Conservation (phyloP, 2,113 vertebrate genomes). For the Macroglossus sobrinus region DNA sequence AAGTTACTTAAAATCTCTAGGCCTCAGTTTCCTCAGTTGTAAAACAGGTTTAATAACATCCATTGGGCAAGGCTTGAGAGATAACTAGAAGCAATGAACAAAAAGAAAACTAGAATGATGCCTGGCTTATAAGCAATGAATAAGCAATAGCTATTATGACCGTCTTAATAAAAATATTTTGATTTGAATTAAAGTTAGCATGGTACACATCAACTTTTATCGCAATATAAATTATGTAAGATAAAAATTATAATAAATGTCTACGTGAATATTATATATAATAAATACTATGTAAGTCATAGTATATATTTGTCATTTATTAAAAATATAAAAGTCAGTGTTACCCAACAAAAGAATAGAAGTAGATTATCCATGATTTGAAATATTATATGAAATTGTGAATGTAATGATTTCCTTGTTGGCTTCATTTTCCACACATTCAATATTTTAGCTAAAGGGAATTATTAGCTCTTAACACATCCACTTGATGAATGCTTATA, state of each 20-base stretch:
- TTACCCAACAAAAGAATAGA: neutral
- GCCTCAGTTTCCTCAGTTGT: neutral
- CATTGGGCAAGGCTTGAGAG: neutral
- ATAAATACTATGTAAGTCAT: neutral
- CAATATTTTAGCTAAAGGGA: constrained; percentile 14
- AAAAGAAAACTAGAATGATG: neutral
- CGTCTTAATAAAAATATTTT: neutral
- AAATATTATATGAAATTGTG: neutral
- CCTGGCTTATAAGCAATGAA: neutral
- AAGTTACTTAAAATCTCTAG: neutral
- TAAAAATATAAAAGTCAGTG: constrained; percentile 29
- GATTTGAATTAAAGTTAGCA: neutral
- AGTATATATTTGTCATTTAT: neutral
- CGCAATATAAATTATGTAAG: neutral
- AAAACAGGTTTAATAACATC: neutral
- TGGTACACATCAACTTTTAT: neutral
- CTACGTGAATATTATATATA: neutral
- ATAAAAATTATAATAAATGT: neutral
- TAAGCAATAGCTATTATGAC: neutral
- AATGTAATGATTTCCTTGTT: neutral
- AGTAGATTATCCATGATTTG: neutral
- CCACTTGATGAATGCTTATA: neutral
- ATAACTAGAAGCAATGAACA: neutral
- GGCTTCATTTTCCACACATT: neutral
- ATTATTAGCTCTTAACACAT: constrained; percentile 19